These are phyloP conservation scores for Fukomys damarensis DNA, from an alignment of 2,113 vertebrate genomes.

Conservation along the genomic window DNA sequence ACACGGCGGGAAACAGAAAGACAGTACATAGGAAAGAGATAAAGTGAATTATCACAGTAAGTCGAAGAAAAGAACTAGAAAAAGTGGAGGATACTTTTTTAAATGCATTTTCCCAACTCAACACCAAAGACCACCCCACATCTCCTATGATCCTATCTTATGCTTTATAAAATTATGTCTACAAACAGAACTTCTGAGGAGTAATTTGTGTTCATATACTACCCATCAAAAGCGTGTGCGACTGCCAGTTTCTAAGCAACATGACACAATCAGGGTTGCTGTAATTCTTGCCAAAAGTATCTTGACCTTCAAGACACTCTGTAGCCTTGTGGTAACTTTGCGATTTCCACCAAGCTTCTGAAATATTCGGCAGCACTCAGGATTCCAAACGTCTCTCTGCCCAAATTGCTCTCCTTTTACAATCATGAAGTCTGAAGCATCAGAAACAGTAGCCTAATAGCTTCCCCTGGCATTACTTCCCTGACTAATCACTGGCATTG, in stretches of 20 bases:
- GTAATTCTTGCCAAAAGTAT: constrained; percentile 50
- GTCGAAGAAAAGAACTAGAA: not conserved
- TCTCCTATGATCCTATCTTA: not conserved
- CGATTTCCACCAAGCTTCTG: not conserved
- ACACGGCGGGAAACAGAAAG: not conserved
- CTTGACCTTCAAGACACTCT: constrained; percentile 45
- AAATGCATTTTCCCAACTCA: constrained; percentile 3
- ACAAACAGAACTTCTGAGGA: not conserved
- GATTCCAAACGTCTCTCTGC: not conserved
- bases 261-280: constrained; percentile 12
- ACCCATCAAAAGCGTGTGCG: constrained; percentile 53
- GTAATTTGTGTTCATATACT: constrained; percentile 32
- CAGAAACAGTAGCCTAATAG: not conserved
- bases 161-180: constrained; percentile 33
- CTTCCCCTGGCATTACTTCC: not conserved
- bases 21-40: not conserved
- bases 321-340: not conserved
- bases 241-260: constrained; percentile 26
- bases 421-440: not conserved
- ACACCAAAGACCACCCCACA: not conserved
- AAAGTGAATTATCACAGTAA: not conserved
- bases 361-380: constrained; percentile 31
- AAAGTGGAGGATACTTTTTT: not conserved
- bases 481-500: not conserved
- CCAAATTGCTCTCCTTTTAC: constrained; percentile 29